phyloP scores from a whole-genome alignment of 2,113 vertebrate species.

The Ceyx margarethae region DNA sequence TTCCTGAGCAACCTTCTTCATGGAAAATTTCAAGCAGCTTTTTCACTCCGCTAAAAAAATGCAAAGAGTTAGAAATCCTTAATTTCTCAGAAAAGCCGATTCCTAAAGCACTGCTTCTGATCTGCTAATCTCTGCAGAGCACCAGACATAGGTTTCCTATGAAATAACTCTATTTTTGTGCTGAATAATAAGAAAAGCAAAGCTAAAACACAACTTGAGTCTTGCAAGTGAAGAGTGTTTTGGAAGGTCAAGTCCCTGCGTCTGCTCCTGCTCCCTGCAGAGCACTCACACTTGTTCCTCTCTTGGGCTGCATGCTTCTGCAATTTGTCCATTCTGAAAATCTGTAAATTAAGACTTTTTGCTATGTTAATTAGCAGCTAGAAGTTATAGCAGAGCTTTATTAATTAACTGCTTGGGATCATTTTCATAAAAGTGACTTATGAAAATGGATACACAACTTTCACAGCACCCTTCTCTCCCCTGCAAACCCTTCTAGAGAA shows the following conservation, averaged over 20 bases:
- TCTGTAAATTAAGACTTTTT: background rate
- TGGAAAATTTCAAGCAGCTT: constrained; percentile 10
- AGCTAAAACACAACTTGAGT: background rate
- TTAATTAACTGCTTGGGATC: background rate
- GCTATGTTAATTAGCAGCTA: background rate
- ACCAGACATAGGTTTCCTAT: constrained; percentile 12
- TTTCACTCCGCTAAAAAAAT: constrained; percentile 18
- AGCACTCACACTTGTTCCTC: background rate
- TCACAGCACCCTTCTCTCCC: background rate
- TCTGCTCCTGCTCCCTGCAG: background rate
- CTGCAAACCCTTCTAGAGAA: background rate
- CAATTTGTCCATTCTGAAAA: background rate
- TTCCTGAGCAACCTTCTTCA: background rate
- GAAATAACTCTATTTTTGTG: background rate
- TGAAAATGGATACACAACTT: background rate
- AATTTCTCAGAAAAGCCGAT: constrained; percentile 42
- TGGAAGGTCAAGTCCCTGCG: background rate
- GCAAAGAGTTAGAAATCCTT: constrained; percentile 43
- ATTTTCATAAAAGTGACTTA: background rate
- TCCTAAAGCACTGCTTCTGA: constrained; percentile 22
- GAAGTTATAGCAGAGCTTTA: background rate
- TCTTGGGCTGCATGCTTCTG: background rate
- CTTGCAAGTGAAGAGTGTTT: background rate
- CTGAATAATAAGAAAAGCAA: background rate
- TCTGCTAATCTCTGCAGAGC: constrained; percentile 11